phyloP scores from a whole-genome alignment of 2,888 invertebrate species.

The Ophion ellenae region DNA sequence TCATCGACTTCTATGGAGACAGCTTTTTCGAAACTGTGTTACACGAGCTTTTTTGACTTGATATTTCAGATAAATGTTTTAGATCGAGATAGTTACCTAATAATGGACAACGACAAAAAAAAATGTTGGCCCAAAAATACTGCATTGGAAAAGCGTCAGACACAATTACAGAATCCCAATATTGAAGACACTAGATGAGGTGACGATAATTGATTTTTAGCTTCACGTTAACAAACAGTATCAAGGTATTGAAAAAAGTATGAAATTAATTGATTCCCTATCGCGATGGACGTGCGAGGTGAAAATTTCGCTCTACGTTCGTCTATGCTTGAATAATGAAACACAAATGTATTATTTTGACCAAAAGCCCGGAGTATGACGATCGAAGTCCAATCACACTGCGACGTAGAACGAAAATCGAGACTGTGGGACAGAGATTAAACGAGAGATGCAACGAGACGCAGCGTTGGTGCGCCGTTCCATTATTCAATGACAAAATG shows the following conservation, averaged over 20 bases:
- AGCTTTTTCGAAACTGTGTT: too few species aligned
- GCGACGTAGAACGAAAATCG: conserved; percentile 26
- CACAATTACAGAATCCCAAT: background rate
- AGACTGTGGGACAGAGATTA: conserved; percentile 13
- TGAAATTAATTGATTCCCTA: background rate
- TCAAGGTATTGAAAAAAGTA: background rate
- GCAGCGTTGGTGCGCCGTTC: conserved; percentile 32
- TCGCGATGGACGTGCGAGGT: background rate
- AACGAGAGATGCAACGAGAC: conserved; percentile 48
- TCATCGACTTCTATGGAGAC: too few species aligned
- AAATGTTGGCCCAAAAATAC: background rate
- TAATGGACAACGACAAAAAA: background rate
- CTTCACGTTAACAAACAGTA: background rate
- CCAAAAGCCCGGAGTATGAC: conserved; percentile 32
- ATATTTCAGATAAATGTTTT: too few species aligned
- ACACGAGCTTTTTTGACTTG: too few species aligned
- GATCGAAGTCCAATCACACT: conserved; percentile 41
- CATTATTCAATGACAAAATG: conserved; percentile 65
- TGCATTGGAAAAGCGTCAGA: background rate
- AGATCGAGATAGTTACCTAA: background rate
- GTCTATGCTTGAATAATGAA: conserved; percentile 42
- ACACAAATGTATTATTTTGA: conserved; percentile 51
- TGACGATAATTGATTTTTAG: background rate
- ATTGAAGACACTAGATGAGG: background rate
- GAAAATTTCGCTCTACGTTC: conserved; percentile 15